These are phyloP conservation scores for Apis laboriosa DNA, from an alignment of 1,140 invertebrate species.

Conservation along the genomic window DNA sequence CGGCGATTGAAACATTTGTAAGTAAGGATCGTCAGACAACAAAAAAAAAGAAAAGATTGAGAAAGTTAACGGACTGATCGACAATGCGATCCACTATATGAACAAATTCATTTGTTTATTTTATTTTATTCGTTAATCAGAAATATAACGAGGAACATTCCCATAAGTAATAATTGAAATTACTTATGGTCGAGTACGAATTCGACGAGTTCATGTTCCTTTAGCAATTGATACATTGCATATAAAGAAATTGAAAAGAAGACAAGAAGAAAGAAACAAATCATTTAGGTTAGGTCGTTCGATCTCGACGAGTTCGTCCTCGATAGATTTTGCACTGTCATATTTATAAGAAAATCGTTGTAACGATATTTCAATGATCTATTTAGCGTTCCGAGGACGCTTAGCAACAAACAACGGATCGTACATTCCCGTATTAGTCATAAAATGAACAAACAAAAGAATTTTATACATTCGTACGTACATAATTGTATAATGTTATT, in stretches of 20 bases:
- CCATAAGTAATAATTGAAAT: constrained; percentile 45
- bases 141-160: constrained; percentile 54
- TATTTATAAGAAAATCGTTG: constrained; percentile 62
- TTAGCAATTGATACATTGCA: background rate
- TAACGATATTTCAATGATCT: constrained; percentile 63
- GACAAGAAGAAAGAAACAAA: background rate
- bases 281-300: no score
- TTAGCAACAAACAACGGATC: constrained; percentile 62
- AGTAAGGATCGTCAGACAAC: constrained; percentile 7
- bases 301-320: constrained; percentile 16
- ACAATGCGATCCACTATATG: constrained; percentile 35
- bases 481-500: constrained; percentile 70
- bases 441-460: constrained; percentile 59
- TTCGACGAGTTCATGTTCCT: constrained; percentile 32
- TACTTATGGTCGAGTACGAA: constrained; percentile 41
- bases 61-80: background rate
- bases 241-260: background rate
- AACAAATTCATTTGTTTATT: constrained; percentile 37
- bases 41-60: background rate
- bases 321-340: constrained; percentile 54
- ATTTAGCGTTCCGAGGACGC: constrained; percentile 10
- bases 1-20: constrained; percentile 45
- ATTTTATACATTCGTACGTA: constrained; percentile 80
- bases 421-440: constrained; percentile 73
- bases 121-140: constrained; percentile 35